Conservation (phyloP, 2,113 vertebrate species). For the Leuciscus idus region DNA sequence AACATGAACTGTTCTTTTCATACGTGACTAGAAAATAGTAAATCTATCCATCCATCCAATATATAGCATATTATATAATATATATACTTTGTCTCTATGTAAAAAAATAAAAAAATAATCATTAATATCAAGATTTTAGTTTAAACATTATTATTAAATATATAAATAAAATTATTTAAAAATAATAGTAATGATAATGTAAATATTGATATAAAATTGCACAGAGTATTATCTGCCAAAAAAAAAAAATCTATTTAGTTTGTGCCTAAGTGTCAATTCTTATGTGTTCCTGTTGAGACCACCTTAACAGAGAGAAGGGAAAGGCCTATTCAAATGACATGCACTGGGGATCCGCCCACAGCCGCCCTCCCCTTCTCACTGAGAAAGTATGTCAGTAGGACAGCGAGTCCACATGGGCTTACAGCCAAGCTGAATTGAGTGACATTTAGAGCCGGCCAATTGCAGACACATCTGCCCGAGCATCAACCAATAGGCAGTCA, state of each 20-base stretch:
- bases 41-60: too few relatives aligned
- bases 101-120: too few relatives aligned
- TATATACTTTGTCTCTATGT: background rate
- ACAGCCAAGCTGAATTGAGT: constrained; percentile 65
- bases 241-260: background rate
- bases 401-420: constrained; percentile 76
- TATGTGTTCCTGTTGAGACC: background rate
- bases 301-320: constrained; percentile 73
- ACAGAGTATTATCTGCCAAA: background rate
- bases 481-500: constrained; percentile 63
- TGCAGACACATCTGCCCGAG: constrained; percentile 10
- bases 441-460: constrained; percentile 63
- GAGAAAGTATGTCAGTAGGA: constrained; percentile 85
- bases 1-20: too few relatives aligned
- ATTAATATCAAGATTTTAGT: background rate
- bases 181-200: background rate
- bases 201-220: background rate
- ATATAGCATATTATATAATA: too few relatives aligned
- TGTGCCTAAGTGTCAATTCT: too few relatives aligned
- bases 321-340: constrained; percentile 49
- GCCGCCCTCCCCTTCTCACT: constrained; percentile 65
- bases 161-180: background rate
- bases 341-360: constrained; percentile 47
- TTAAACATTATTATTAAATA: background rate
- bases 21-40: too few relatives aligned